Evolutionary conservation across 2,888 invertebrate species (phyloP), one percentile per base, ranked within the genome.

Genomic region (Toxonevra muliebris): DNA sequence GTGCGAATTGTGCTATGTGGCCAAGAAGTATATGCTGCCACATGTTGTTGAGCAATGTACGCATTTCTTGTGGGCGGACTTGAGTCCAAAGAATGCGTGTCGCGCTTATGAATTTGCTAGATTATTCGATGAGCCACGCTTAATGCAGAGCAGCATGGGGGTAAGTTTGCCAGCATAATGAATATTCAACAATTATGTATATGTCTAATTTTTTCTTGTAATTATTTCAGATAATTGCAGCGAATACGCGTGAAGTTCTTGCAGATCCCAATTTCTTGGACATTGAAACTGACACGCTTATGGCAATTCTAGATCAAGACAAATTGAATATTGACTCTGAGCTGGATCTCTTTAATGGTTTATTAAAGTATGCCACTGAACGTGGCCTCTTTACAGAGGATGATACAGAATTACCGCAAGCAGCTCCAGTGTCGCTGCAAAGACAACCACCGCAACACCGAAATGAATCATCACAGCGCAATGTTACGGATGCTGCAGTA

Each of bases 1-100:
- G 0, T 94, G 94, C 81, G 94, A 95, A 77, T 82, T 95, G 45
- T 95, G 94, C 80, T 95, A 95, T 82, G 93, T 92, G 65, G 94
- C 94, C 11, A 95, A 95, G 79, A 95, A 95, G 79, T 95, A 95
- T 77, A 93, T 95, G 92, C 82, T 95, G 65, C 94, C 94, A 0
- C 90, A 92, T 82, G 87, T 95, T 10, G 93, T 94, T 0, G 91
- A 93, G 73, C 91, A 93, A 75, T 95, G 95, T 80, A 94, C 93
- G 0, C 89, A 91, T 71, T 94, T 90, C 78, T 86, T 95, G n/a
- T 94, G 94, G 93, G 91, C 92, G 1, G 85, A 84, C 71, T 67
- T 86, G 2, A 83, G 82, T 68, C 91, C 93, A 0, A 90, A 91
- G 77, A 94, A 94, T 84, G 94, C 93, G 0, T 94, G 94, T 73